Evolutionary conservation across 2,888 invertebrate genomes (phyloP), one percentile per base, ranked within the genome.

Genomic region (Iphiclides podalirius): DNA sequence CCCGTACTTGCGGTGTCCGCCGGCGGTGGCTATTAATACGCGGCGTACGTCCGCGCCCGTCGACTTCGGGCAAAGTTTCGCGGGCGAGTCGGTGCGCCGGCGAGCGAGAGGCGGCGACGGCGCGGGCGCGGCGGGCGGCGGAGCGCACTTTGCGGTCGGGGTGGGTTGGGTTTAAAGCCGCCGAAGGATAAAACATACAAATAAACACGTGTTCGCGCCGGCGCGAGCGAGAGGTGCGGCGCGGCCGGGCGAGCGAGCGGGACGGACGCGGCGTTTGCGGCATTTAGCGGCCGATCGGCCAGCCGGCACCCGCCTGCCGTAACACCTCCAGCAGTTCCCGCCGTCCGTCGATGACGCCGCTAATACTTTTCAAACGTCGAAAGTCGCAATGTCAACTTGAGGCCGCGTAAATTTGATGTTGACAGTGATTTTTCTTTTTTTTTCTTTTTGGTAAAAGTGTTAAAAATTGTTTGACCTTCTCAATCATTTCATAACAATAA

Each of bases 141-240:
- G 84, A 82, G 86, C 86, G 90, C 83, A 87, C 89, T 91, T 91
- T 92, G 92, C 89, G 92, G 92, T 92, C 90, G 84, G 82, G 85
- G 90, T 90, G 91, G 92, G 92, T 90, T 87, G 92, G 91, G 91
- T 91, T 88, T 90, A 89, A 90, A 89, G 90, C 89, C 90, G 89
- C 90, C 90, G 90, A 90, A 91, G 91, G 91, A 91, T 83, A 89
- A 86, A 90, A 89, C 86, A 89, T 88, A 87, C 89, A 88, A 87
- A 87, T 88, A 89, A 90, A 91, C 90, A 89, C 87, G 89, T 90
- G 90, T 90, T 90, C 89, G 88, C 87, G 88, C 86, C 90, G 90
- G 90, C 90, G 90, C 90, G 89, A 89, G 85, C 77, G 89, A 89
- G 89, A 90, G 78, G 72, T 68, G 65, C 74, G 77, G 64, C 63